A percentile compares a stretch with the other conserved stretches of the same genome.
These are phyloP conservation scores for Drosophila aldrichi DNA, from an alignment of 2,888 invertebrate genomes.

Conservation along the genomic window DNA sequence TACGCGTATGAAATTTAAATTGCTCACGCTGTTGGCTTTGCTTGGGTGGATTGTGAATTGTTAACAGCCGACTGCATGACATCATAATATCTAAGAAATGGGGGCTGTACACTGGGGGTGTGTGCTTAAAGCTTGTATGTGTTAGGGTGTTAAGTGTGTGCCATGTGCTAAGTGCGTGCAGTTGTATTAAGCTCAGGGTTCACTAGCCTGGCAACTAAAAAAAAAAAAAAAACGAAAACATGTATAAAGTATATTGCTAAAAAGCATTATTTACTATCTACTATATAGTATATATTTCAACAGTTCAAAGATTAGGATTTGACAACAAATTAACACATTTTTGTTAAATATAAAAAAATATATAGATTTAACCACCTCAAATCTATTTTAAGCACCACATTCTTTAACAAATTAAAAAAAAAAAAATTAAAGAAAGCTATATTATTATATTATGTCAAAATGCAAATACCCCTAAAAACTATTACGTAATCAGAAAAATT, in stretches of 20 bases:
- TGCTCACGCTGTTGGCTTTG: conserved; percentile 32
- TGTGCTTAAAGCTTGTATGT: conserved; percentile 4
- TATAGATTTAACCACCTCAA: neutral
- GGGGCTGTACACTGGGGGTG: conserved; percentile 10
- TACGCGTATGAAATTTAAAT: conserved; percentile 62
- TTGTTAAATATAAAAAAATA: neutral
- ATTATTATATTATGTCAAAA: neutral
- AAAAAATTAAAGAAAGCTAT: neutral
- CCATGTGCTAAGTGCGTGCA: conserved; percentile 45
- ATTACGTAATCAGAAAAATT: neutral
- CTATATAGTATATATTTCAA: neutral
- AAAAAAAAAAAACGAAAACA: no score
- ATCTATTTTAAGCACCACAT: neutral
- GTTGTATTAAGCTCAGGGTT: conserved; percentile 13
- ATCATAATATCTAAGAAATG: conserved; percentile 34
- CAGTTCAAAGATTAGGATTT: neutral
- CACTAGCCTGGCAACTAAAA: conserved; percentile 14
- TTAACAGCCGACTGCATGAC: conserved; percentile 33
- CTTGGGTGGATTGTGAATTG: conserved; percentile 25
- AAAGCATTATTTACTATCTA: neutral
- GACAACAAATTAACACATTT: neutral
- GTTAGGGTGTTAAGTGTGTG: conserved; percentile 51
- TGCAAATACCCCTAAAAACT: neutral
- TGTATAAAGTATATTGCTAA: neutral
- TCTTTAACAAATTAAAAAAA: neutral